These are phyloP conservation scores for Netelia virgata DNA, from an alignment of 2,888 invertebrate species.

Conservation along the genomic window DNA sequence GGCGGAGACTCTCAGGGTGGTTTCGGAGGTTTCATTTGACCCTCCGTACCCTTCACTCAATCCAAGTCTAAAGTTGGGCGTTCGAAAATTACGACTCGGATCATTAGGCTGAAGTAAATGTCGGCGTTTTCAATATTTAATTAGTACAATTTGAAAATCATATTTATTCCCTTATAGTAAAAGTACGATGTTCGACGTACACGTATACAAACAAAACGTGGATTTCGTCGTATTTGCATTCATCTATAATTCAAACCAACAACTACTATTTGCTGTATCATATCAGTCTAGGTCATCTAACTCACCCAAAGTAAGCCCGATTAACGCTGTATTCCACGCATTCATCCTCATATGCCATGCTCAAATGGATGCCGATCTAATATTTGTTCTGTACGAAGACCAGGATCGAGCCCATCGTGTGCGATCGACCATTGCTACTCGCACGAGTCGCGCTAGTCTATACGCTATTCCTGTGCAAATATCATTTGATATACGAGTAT, in stretches of 20 bases:
- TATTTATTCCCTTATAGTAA: too few species aligned
- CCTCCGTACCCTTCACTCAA: too few species aligned
- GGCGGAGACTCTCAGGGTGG: too few species aligned
- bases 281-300: conserved; percentile 28
- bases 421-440: conserved; percentile 52
- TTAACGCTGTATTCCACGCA: conserved; percentile 56
- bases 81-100: too few species aligned
- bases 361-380: conserved; percentile 63
- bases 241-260: neutral
- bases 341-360: conserved; percentile 49
- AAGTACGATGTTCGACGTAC: too few species aligned
- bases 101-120: too few species aligned
- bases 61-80: too few species aligned
- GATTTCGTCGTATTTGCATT: conserved; percentile 20
- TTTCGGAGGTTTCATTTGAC: too few species aligned
- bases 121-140: too few species aligned
- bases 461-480: conserved; percentile 45
- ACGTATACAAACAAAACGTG: too few species aligned
- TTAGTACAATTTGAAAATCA: too few species aligned
- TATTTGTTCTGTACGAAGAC: conserved; percentile 54
- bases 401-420: conserved; percentile 56
- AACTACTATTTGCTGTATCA: conserved; percentile 2
- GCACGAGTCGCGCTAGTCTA: conserved; percentile 41
- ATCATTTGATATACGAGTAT: conserved; percentile 29
- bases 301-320: conserved; percentile 54